phyloP scores from a whole-genome alignment of 2,888 invertebrate species.

The Carterocephalus palaemon region DNA sequence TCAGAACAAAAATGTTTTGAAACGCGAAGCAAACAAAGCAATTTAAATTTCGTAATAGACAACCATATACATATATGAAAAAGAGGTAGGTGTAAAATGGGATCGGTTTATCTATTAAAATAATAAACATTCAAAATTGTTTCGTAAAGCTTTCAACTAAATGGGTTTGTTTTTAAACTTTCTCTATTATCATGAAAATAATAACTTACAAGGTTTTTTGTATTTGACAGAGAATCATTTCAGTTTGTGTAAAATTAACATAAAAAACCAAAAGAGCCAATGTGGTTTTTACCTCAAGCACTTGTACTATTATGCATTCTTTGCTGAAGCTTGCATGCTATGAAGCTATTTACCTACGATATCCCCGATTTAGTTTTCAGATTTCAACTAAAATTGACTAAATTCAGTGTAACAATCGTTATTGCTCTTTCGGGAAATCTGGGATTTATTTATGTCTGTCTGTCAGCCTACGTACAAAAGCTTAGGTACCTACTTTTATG shows the following conservation, averaged over 20 bases:
- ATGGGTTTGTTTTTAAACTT: background rate
- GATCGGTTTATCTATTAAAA: conserved; percentile 10
- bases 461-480: conserved; percentile 34
- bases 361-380: conserved; percentile 29
- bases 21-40: conserved; percentile 12
- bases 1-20: conserved; percentile 32
- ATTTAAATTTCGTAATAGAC: conserved; percentile 14
- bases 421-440: conserved; percentile 48
- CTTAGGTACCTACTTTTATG: too few relatives aligned
- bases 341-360: background rate
- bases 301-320: too few relatives aligned
- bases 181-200: too few relatives aligned
- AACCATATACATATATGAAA: conserved; percentile 9
- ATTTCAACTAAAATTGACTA: conserved; percentile 44
- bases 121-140: conserved; percentile 1
- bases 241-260: too few relatives aligned
- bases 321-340: too few relatives aligned
- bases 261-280: too few relatives aligned
- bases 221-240: too few relatives aligned
- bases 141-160: background rate
- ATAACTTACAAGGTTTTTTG: too few relatives aligned
- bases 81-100: conserved; percentile 14
- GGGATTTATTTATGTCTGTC: conserved; percentile 42
- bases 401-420: conserved; percentile 40
- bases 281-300: too few relatives aligned